Percentiles rank a stretch among this genome's conserved stretches.
Evolutionary conservation across 2,888 invertebrate genomes (phyloP).

Genomic region (Tethea ocularis): DNA sequence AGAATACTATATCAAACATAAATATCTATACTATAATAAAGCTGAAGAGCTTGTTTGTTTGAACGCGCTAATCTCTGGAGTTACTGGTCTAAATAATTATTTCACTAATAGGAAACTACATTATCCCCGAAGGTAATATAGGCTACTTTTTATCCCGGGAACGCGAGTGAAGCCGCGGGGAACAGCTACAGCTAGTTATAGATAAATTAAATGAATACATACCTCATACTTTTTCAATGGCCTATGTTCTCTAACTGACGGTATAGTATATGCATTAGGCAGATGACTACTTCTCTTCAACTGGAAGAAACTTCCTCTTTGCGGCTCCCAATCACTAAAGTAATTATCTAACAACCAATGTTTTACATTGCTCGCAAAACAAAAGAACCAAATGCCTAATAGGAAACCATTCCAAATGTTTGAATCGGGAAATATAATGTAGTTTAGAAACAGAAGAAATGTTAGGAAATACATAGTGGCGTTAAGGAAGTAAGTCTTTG

Average conservation of each 20-base stretch:
- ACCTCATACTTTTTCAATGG: conserved; percentile 85
- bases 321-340: conserved; percentile 63
- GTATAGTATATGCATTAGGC: conserved; percentile 80
- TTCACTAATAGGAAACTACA: too few species aligned
- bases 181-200: too few species aligned
- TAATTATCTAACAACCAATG: conserved; percentile 69
- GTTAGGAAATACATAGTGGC: conserved; percentile 70
- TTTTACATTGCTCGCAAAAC: conserved; percentile 60
- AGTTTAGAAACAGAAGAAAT: conserved; percentile 61
- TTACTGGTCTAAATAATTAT: too few species aligned
- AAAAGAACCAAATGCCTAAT: conserved; percentile 72
- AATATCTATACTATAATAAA: neutral
- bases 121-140: too few species aligned
- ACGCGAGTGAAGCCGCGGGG: too few species aligned
- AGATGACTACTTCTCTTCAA: conserved; percentile 49
- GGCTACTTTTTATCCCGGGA: too few species aligned
- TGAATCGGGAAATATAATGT: conserved; percentile 65
- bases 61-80: too few species aligned
- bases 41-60: too few species aligned
- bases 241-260: conserved; percentile 85
- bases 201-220: conserved; percentile 29
- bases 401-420: conserved; percentile 75
- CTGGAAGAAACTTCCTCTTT: conserved; percentile 46
- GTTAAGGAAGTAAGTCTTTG: conserved; percentile 58
- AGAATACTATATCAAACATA: conserved; percentile 11